These are phyloP conservation scores for Chrysopa pallens DNA, from an alignment of 1,140 invertebrate genomes.

Conservation along the genomic window DNA sequence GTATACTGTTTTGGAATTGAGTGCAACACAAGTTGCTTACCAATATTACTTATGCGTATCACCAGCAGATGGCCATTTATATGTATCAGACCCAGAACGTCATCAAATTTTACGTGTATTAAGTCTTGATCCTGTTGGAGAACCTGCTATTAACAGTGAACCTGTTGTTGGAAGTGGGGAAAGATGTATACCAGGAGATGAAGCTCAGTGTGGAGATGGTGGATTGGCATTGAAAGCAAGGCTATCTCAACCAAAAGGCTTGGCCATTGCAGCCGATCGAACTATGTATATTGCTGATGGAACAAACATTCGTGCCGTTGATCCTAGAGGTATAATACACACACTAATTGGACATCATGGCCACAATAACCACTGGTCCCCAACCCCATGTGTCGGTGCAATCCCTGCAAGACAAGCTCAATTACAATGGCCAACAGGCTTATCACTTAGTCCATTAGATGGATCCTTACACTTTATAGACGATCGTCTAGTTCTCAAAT, in stretches of 20 bases:
- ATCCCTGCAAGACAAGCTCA: constrained; percentile 61
- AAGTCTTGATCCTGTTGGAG: constrained; percentile 54
- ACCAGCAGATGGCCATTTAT: constrained; percentile 85
- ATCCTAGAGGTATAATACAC: constrained; percentile 79
- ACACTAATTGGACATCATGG: constrained; percentile 86
- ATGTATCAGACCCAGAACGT: constrained; percentile 88
- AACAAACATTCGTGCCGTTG: constrained; percentile 81
- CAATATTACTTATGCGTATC: constrained; percentile 91
- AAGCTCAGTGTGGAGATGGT: constrained; percentile 80
- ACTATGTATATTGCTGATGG: constrained; percentile 91
- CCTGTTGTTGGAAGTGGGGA: constrained; percentile 86
- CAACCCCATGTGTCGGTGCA: constrained; percentile 66
- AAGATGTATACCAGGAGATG: constrained; percentile 84
- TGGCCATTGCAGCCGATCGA: constrained; percentile 76
- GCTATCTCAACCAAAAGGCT: constrained; percentile 90
- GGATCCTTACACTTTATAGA: constrained; percentile 90
- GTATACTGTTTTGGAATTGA: constrained; percentile 82
- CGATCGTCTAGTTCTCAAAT: constrained; percentile 77
- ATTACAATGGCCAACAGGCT: constrained; percentile 86
- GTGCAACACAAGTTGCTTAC: constrained; percentile 81
- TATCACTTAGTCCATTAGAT: constrained; percentile 84
- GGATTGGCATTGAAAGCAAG: constrained; percentile 75
- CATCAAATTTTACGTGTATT: constrained; percentile 69
- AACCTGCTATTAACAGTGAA: constrained; percentile 73
- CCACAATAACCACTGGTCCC: constrained; percentile 80